Evolutionary conservation across 2,888 invertebrate species (phyloP).

Genomic region (Caenorhabditis drosophilae): DNA sequence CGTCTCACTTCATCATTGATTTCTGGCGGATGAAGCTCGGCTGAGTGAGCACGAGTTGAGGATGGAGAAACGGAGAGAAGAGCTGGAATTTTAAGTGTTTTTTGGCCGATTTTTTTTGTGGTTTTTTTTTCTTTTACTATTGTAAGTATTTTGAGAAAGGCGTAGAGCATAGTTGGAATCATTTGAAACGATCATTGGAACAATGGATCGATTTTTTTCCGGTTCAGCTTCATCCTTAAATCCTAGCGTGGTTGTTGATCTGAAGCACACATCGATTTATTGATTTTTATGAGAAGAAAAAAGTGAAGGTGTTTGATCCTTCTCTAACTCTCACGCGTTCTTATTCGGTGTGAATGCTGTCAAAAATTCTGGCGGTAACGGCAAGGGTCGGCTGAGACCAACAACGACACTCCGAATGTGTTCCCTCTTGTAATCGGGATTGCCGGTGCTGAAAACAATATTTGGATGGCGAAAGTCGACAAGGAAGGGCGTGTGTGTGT

Average conservation of each 20-base stretch:
- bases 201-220: slow-evolving; percentile 24
- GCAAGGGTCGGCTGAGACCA: slow-evolving; percentile 56
- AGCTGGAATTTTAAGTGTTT: slow-evolving; percentile 12
- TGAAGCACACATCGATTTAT: too few species aligned
- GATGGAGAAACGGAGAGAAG: slow-evolving; percentile 43
- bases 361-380: slow-evolving; percentile 44
- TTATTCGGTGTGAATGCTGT: slow-evolving; percentile 32
- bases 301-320: slow-evolving; percentile 11
- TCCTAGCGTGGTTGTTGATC: slow-evolving; percentile 25
- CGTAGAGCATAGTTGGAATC: slow-evolving; percentile 35
- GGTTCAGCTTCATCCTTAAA: slow-evolving; percentile 23
- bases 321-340: too few species aligned
- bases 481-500: background rate
- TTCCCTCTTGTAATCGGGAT: slow-evolving; percentile 57
- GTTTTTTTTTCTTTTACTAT: slow-evolving; percentile 8
- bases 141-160: slow-evolving; percentile 37
- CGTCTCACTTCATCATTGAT: slow-evolving; percentile 29
- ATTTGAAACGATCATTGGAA: slow-evolving; percentile 29
- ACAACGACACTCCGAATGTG: slow-evolving; percentile 49
- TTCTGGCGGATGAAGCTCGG: slow-evolving; percentile 34
- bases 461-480: too few species aligned
- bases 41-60: slow-evolving; percentile 44
- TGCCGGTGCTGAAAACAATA: slow-evolving; percentile 50
- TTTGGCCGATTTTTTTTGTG: background rate
- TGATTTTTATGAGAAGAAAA: background rate